phyloP scores from a whole-genome alignment of 2,113 vertebrate genomes.

The Pardalotus punctatus region DNA sequence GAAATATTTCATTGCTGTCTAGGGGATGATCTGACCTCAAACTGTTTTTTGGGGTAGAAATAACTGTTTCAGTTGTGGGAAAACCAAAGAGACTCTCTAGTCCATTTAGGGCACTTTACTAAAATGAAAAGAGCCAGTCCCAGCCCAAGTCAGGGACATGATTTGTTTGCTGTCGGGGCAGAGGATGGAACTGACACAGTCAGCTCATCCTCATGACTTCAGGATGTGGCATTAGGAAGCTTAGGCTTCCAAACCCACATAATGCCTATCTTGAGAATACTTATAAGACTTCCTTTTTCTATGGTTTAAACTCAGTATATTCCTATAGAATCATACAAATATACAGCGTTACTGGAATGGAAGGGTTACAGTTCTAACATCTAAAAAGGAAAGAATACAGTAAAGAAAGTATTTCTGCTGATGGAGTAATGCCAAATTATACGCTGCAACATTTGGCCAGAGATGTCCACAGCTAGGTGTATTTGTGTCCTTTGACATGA shows the following conservation, averaged over 20 bases:
- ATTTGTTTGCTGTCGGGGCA: background rate
- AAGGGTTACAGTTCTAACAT: background rate
- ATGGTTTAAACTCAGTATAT: background rate
- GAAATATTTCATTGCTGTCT: background rate
- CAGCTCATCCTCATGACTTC: background rate
- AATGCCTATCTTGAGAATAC: background rate
- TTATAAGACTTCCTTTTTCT: background rate
- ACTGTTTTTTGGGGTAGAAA: background rate
- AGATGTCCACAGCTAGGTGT: background rate
- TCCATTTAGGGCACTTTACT: background rate
- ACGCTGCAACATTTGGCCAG: background rate
- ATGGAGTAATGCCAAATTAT: background rate
- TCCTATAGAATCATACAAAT: background rate
- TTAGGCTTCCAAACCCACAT: background rate
- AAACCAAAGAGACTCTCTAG: background rate
- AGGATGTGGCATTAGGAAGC: background rate
- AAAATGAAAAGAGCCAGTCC: background rate
- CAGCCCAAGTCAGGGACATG: background rate
- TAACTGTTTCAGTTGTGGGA: background rate
- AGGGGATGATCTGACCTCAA: background rate
- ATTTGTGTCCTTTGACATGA: background rate
- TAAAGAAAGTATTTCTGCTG: background rate
- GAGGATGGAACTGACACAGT: background rate
- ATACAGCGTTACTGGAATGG: background rate
- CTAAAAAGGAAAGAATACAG: background rate